Base-by-base conservation (phyloP, 2,888 invertebrate genomes). In the Diplolepis rosae region DNA sequence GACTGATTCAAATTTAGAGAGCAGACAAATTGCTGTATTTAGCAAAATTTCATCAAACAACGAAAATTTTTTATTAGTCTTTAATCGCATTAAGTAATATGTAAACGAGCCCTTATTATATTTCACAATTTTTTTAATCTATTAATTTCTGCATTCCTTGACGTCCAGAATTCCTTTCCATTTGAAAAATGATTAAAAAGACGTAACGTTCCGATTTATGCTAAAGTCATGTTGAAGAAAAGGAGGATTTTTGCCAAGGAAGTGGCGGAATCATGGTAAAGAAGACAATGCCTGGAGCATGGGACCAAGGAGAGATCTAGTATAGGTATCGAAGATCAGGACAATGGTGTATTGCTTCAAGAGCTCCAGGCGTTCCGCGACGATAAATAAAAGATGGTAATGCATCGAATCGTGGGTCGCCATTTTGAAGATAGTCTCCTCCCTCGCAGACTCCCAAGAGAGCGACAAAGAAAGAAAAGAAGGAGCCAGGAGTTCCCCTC, bases 341-440 rank as follows among this genome's bases (percentile, higher is more conserved):
- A 66, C 66, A 66, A 66, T 66, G 66, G 66, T 45, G 28, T 66
- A 66, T 66, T 66, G 66, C 50, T 30, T 66, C 45, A 50, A 66
- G 66, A 52, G 61, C 61, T 35, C 61, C 35, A 24, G 39, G 61
- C 61, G 39, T 39, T 61, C 61, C 35, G 61, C 35, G 61, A 39
- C 61, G 35, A 61, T 54, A 66, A 78, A 83, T 80, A 80, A 83
- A 85, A 82, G 83, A 84, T 80, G 80, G 75, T 73, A 73, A 76
- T 76, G 78, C 79, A 80, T 79, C 75, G 79, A 61, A 61, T 61
- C 77, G 69, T 77, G 70, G 79, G 83, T 84, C 87, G 87, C 87
- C 87, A 87, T 87, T 86, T 87, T 87, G 84, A 83, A 82, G 82
- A 80, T 78, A 82, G 82, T 85, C 83, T 85, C 86, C 86, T 83